These are phyloP conservation scores for Sander vitreus DNA, from an alignment of 2,113 vertebrate genomes.

Conservation along the genomic window DNA sequence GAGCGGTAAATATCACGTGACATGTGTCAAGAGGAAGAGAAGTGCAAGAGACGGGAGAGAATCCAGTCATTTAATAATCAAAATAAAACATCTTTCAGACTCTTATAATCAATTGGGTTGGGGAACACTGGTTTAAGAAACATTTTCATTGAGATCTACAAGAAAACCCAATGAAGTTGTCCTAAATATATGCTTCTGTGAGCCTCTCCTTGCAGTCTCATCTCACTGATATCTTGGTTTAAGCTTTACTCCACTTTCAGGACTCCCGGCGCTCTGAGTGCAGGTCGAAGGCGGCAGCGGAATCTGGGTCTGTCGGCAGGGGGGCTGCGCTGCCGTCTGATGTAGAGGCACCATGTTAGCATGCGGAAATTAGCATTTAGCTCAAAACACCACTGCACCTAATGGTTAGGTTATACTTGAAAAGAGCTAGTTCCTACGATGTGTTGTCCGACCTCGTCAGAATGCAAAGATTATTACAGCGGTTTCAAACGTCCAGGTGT, in stretches of 20 bases:
- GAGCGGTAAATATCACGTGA: too few species aligned
- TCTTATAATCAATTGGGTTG: too few species aligned
- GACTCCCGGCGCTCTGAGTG: not conserved
- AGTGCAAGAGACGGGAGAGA: too few species aligned
- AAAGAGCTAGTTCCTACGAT: not conserved
- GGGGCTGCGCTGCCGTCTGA: too few species aligned
- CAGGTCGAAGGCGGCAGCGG: too few species aligned
- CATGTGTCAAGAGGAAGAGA: too few species aligned
- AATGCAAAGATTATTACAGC: not conserved
- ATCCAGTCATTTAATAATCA: too few species aligned
- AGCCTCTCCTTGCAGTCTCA: not conserved
- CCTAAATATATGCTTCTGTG: conserved; percentile 1
- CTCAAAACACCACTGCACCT: not conserved
- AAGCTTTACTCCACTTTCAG: not conserved
- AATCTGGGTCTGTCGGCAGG: too few species aligned
- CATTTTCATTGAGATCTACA: conserved; percentile 35
- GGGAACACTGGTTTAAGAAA: not conserved
- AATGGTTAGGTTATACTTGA: not conserved
- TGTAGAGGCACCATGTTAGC: too few species aligned
- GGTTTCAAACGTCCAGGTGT: not conserved
- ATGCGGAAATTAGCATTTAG: not conserved
- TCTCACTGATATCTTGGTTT: not conserved
- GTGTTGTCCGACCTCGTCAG: not conserved
- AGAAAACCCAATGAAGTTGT: conserved; percentile 34
- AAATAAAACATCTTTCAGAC: too few species aligned